These are phyloP conservation scores for Oikopleura albicans DNA, from an alignment of 23 tunicate genomes.

Conservation along the genomic window DNA sequence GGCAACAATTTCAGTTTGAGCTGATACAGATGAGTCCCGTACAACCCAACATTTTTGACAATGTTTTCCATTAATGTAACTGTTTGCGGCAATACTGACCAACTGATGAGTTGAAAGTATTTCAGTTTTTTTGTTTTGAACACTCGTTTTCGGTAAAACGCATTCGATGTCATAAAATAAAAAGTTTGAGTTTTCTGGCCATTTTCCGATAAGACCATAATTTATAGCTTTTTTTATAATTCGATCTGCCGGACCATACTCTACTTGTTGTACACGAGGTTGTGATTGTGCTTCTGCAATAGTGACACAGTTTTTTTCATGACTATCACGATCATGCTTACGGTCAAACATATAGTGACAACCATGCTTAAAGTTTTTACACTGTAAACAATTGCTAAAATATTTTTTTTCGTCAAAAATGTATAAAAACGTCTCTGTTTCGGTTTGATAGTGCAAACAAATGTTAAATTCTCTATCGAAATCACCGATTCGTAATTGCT, in stretches of 20 bases:
- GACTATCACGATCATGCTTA: not conserved
- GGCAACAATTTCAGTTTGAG: too few relatives aligned
- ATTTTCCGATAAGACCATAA: too few relatives aligned
- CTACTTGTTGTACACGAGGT: not conserved
- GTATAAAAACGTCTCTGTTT: not conserved
- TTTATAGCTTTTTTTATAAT: not conserved
- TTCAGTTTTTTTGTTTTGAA: too few relatives aligned
- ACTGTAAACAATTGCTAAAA: not conserved
- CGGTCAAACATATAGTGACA: not conserved
- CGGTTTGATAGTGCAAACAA: not conserved
- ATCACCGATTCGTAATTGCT: too few relatives aligned
- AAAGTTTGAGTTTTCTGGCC: too few relatives aligned
- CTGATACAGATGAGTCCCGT: too few relatives aligned
- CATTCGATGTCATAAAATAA: too few relatives aligned
- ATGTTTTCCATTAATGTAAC: too few relatives aligned
- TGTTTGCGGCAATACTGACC: too few relatives aligned
- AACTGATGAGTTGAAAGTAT: too few relatives aligned
- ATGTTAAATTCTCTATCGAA: not conserved
- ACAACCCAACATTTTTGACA: too few relatives aligned
- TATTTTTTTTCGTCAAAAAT: not conserved
- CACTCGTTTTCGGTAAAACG: too few relatives aligned
- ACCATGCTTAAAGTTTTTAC: not conserved
- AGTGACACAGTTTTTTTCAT: not conserved
- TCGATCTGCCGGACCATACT: not conserved
- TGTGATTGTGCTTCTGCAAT: not conserved